Base-by-base conservation (phyloP, 2,113 vertebrate genomes). In the Archilochus colubris region DNA sequence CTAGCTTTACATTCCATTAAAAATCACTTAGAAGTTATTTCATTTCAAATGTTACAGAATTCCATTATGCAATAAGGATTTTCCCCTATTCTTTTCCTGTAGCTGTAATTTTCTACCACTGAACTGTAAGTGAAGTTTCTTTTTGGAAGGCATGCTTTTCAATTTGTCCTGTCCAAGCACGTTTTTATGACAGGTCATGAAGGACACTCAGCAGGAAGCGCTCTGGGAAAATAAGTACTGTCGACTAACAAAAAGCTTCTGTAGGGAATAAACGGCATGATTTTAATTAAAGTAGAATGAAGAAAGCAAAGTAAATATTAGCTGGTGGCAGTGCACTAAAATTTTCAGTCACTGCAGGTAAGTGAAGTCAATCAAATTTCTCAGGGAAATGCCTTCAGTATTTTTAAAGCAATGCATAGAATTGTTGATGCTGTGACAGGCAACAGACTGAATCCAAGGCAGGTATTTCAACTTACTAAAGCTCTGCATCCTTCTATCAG, bases 251-350 rank as follows among this genome's bases (percentile, higher is more conserved):
- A 87, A 92, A 91, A 63, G 44, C 87, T 96, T 94, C 82, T 67
- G 62, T 25, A 20, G 64, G 82, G 82, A 97, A 80, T 62, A 93
- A 88, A 75, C 3, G n/a, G 85, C 76, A 82, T 68, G 68, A 89
- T 95, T 97, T 97, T 96, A 97, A 97, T 96, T 95, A 96, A 95
- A 93, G 48, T 40, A 77, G 64, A 95, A 94, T 27, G 84, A 82
- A 94, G 53, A 93, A 97, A 94, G 59, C 3, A 46, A 95, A 91
- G 63, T 75, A 96, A 94, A 94, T 86, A 91, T 91, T 91, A 95
- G 73, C 78, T 82, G 63, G 91, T 70, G 94, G 50, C 74, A 93
- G 75, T 28, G 81, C 72, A 85, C 48, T 87, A 78, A 95, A 94
- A 96, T 86, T 94, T 91, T 94, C 91, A 93, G 82, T 89, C 80